phyloP scores from a whole-genome alignment of 2,888 invertebrate genomes.

The Melipona bicolor region DNA sequence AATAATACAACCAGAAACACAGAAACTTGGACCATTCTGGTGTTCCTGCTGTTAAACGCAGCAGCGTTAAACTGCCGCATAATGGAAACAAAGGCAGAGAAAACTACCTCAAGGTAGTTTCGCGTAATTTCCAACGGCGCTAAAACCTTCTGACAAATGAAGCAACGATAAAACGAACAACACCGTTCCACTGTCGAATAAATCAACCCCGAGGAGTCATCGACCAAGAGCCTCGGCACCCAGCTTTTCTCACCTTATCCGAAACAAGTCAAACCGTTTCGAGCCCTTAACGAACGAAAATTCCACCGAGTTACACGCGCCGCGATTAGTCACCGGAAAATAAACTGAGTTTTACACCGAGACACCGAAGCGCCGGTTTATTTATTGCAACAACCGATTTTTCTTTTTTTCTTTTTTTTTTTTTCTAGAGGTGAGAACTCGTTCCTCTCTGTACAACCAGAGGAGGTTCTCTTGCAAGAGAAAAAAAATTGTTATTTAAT shows the following conservation, averaged over 20 bases:
- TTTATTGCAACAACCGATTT: conserved; percentile 33
- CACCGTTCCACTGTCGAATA: neutral
- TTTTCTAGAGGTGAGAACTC: neutral
- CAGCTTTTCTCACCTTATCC: conserved; percentile 14
- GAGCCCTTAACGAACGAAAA: conserved; percentile 20
- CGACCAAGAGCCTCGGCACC: conserved; percentile 1
- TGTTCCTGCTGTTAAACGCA: too few species aligned
- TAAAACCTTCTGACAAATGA: neutral
- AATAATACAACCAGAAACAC: too few species aligned
- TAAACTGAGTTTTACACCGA: neutral
- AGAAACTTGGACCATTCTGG: too few species aligned
- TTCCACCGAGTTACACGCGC: conserved; percentile 1
- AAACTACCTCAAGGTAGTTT: neutral
- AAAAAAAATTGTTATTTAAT: too few species aligned
- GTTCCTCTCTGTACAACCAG: too few species aligned
- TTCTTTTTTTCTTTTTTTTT: neutral
- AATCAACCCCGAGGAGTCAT: conserved; percentile 3
- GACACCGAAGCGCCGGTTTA: conserved; percentile 16
- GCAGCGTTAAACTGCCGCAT: neutral
- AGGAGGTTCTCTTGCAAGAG: too few species aligned
- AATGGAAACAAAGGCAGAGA: neutral
- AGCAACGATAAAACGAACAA: neutral
- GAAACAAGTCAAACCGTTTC: neutral
- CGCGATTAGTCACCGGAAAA: conserved; percentile 39
- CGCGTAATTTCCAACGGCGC: neutral